Conservation (phyloP, 1,140 invertebrate species). For the Saccostrea glomerata region DNA sequence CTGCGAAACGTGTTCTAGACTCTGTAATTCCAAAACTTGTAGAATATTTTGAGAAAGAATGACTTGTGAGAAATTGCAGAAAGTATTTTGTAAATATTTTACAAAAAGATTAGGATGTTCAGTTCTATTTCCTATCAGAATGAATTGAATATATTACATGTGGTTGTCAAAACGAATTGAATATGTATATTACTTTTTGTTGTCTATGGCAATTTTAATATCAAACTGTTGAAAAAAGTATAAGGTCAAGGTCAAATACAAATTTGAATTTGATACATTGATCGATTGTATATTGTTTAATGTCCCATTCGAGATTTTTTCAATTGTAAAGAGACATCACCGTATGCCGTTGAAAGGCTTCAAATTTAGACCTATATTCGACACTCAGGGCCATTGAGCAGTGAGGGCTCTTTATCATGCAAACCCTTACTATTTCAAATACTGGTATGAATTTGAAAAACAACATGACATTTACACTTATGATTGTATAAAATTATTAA, state of each 20-base stretch:
- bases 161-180: no score
- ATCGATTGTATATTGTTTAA: background rate
- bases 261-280: background rate
- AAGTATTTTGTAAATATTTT: background rate
- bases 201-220: background rate
- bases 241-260: background rate
- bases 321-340: no score
- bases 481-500: background rate
- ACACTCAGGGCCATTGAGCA: no score
- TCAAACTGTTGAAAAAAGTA: background rate
- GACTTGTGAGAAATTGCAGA: background rate
- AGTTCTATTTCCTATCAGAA: no score
- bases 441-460: no score
- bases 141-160: no score
- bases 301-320: no score
- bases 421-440: no score
- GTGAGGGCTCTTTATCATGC: no score
- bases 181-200: background rate
- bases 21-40: conserved; percentile 43
- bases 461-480: background rate
- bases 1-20: conserved; percentile 1
- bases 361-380: no score
- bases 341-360: no score
- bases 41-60: conserved; percentile 9
- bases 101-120: background rate